These are phyloP conservation scores for Pimpla rufipes DNA, from an alignment of 2,888 invertebrate genomes.

Conservation along the genomic window DNA sequence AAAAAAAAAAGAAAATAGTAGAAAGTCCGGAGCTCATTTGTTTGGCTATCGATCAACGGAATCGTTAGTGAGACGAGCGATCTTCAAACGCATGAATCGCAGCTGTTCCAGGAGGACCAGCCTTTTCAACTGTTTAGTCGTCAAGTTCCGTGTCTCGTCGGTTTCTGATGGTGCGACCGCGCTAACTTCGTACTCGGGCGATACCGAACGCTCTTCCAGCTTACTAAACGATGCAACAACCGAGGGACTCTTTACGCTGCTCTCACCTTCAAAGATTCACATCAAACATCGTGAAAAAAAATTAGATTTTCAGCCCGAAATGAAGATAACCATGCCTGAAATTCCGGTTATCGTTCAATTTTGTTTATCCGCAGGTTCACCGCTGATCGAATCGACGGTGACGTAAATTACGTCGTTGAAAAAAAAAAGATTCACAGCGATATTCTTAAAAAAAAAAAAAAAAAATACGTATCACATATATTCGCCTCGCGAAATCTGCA, in stretches of 20 bases:
- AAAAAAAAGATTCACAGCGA: not conserved
- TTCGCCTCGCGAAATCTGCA: not conserved
- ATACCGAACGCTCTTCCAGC: constrained; percentile 49
- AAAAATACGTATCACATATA: not conserved
- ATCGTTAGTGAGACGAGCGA: constrained; percentile 11
- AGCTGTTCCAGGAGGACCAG: constrained; percentile 73
- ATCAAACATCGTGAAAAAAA: not conserved
- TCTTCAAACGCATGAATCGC: constrained; percentile 68
- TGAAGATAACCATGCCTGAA: not conserved
- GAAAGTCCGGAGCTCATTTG: not conserved
- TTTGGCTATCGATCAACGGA: not conserved
- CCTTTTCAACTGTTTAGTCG: constrained; percentile 70
- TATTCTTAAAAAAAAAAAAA: not conserved
- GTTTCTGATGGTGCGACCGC: constrained; percentile 58
- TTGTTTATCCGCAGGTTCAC: not conserved
- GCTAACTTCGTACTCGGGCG: constrained; percentile 58
- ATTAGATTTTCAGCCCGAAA: not conserved
- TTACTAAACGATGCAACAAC: constrained; percentile 49
- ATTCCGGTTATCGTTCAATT: not conserved
- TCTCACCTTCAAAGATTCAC: constrained; percentile 67
- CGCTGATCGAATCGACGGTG: not conserved
- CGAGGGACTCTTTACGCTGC: constrained; percentile 57
- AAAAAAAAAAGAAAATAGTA: constrained; percentile 3
- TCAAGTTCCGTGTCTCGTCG: constrained; percentile 71
- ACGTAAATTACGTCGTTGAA: not conserved